phyloP scores from a whole-genome alignment of 1,140 invertebrate genomes.

The Drosophila serrata region DNA sequence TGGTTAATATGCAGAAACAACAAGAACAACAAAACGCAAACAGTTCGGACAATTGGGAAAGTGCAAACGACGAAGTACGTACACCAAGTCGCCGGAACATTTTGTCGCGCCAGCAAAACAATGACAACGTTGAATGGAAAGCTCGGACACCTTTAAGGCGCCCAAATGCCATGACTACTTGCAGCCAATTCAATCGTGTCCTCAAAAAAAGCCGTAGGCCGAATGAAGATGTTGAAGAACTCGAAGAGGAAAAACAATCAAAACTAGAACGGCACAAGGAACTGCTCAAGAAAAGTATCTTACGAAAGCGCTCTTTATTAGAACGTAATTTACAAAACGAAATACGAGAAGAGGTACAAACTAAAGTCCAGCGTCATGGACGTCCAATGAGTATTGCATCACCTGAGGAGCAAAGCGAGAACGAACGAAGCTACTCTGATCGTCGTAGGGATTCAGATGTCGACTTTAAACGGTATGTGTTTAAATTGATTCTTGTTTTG shows the following conservation, averaged over 20 bases:
- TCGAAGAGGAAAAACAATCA: slow-evolving; percentile 56
- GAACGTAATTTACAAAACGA: slow-evolving; percentile 96
- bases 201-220: slow-evolving; percentile 56
- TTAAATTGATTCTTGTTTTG: neutral
- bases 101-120: slow-evolving; percentile 53
- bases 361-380: slow-evolving; percentile 77
- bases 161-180: slow-evolving; percentile 29
- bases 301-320: slow-evolving; percentile 94
- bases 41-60: slow-evolving; percentile 85
- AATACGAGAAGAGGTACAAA: slow-evolving; percentile 92
- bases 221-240: slow-evolving; percentile 36
- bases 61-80: slow-evolving; percentile 22
- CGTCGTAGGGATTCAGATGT: slow-evolving; percentile 46
- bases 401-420: slow-evolving; percentile 70
- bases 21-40: slow-evolving; percentile 91
- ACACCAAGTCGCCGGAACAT: slow-evolving; percentile 42
- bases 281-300: slow-evolving; percentile 96
- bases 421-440: slow-evolving; percentile 45
- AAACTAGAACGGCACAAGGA: slow-evolving; percentile 91
- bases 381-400: slow-evolving; percentile 81
- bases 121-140: slow-evolving; percentile 66
- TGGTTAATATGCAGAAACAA: slow-evolving; percentile 94
- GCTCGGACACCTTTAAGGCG: slow-evolving; percentile 50
- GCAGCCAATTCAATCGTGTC: slow-evolving; percentile 28
- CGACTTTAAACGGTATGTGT: slow-evolving; percentile 50